These are phyloP conservation scores for Cololabis saira DNA, from an alignment of 2,113 vertebrate genomes.

Conservation along the genomic window DNA sequence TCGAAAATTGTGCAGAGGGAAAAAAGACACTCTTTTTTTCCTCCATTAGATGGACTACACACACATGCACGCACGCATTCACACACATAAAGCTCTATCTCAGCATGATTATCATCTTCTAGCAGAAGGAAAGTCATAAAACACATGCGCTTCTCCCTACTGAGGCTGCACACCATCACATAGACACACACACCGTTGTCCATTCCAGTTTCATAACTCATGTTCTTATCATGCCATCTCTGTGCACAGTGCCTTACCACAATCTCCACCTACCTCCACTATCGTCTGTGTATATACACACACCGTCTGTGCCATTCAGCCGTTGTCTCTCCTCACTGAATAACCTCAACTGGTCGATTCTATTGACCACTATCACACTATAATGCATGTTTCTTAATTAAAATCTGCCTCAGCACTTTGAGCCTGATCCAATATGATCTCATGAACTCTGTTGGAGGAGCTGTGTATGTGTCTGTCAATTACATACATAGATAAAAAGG, in stretches of 20 bases:
- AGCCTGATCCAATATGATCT: slow-evolving; percentile 20
- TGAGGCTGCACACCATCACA: slow-evolving; percentile 12
- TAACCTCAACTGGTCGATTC: slow-evolving; percentile 45
- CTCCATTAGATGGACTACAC: slow-evolving; percentile 33
- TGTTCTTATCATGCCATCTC: slow-evolving; percentile 31
- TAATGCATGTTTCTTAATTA: slow-evolving; percentile 70
- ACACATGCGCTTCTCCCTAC: slow-evolving; percentile 26
- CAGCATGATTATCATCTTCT: slow-evolving; percentile 56
- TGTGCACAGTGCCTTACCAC: background rate
- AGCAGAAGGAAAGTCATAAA: slow-evolving; percentile 50
- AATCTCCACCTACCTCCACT: background rate
- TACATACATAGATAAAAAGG: background rate
- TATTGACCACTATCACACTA: slow-evolving; percentile 51
- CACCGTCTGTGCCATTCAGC: slow-evolving; percentile 15
- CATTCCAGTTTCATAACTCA: slow-evolving; percentile 34
- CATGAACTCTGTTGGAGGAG: background rate
- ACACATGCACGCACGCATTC: slow-evolving; percentile 7
- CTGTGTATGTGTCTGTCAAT: background rate
- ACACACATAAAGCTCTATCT: slow-evolving; percentile 27
- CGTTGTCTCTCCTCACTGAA: slow-evolving; percentile 39
- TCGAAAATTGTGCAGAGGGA: background rate
- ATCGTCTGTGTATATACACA: slow-evolving; percentile 10
- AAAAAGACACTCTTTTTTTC: slow-evolving; percentile 22
- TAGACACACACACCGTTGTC: background rate
- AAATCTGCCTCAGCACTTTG: slow-evolving; percentile 70